These are phyloP conservation scores for Matsumyia berberina DNA, from an alignment of 2,888 invertebrate species.

Conservation along the genomic window DNA sequence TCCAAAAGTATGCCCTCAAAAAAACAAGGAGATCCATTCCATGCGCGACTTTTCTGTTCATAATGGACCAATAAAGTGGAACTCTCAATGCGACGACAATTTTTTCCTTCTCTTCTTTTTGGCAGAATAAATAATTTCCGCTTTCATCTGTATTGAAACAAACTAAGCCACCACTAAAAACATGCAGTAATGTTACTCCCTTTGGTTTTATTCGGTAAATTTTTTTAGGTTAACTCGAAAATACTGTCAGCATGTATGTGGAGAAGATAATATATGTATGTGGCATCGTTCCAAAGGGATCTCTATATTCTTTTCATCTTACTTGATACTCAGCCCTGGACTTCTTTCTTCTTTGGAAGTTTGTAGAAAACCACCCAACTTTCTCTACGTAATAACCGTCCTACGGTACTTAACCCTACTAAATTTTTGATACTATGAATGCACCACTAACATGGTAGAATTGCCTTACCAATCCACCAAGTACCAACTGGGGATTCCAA, in stretches of 20 bases:
- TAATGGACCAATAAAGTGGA: constrained; percentile 43
- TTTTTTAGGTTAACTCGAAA: constrained; percentile 36
- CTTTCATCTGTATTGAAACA: not conserved
- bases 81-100: constrained; percentile 48
- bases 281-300: constrained; percentile 53
- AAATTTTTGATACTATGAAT: constrained; percentile 59
- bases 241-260: constrained; percentile 2
- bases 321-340: not conserved
- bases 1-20: constrained; percentile 35
- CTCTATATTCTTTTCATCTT: constrained; percentile 21
- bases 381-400: constrained; percentile 50
- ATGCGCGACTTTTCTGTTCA: constrained; percentile 11
- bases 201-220: not conserved
- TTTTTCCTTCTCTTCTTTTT: constrained; percentile 17
- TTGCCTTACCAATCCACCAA: constrained; percentile 17
- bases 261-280: constrained; percentile 19
- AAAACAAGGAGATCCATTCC: constrained; percentile 11
- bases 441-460: constrained; percentile 52
- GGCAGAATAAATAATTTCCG: constrained; percentile 51
- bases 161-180: not conserved
- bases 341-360: constrained; percentile 2
- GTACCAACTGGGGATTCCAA: constrained; percentile 18
- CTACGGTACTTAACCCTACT: constrained; percentile 49
- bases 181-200: constrained; percentile 29
- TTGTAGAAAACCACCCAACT: not conserved